phyloP scores from a whole-genome alignment of 2,113 vertebrate species.

The Pteropus alecto region DNA sequence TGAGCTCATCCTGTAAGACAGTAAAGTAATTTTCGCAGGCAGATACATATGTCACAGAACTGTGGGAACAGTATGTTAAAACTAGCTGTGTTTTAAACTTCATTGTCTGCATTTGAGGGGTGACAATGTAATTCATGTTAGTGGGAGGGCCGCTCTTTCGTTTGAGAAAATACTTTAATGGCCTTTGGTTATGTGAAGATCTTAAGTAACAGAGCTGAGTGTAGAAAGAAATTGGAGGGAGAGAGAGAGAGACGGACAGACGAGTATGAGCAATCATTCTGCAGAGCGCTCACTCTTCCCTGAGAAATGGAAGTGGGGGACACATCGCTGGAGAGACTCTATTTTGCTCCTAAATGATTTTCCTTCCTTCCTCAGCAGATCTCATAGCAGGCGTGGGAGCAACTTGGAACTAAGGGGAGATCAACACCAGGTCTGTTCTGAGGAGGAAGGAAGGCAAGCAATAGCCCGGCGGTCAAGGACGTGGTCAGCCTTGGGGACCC shows the following conservation, averaged over 20 bases:
- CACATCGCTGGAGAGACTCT: not conserved
- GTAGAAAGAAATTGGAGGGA: not conserved
- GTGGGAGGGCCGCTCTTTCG: not conserved
- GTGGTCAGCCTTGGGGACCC: not conserved
- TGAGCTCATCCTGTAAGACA: not conserved
- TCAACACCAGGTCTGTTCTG: not conserved
- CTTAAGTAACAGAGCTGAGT: not conserved
- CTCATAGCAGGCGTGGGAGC: not conserved
- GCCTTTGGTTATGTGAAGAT: constrained; percentile 13
- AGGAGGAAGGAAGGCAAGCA: not conserved
- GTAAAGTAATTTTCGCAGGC: not conserved
- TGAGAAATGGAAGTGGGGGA: not conserved
- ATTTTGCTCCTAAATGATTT: not conserved
- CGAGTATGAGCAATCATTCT: not conserved
- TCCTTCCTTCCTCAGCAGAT: not conserved
- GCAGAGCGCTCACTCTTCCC: not conserved
- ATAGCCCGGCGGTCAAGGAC: accelerated
- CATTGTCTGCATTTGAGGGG: not conserved
- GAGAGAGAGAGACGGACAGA: not conserved
- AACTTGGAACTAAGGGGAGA: not conserved
- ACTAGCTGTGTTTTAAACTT: not conserved
- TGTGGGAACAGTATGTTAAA: not conserved
- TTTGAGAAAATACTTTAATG: constrained; percentile 20
- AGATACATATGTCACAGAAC: not conserved
- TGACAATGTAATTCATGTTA: not conserved